Conservation (phyloP, 2,113 vertebrate genomes). For the Xenopus borealis region DNA sequence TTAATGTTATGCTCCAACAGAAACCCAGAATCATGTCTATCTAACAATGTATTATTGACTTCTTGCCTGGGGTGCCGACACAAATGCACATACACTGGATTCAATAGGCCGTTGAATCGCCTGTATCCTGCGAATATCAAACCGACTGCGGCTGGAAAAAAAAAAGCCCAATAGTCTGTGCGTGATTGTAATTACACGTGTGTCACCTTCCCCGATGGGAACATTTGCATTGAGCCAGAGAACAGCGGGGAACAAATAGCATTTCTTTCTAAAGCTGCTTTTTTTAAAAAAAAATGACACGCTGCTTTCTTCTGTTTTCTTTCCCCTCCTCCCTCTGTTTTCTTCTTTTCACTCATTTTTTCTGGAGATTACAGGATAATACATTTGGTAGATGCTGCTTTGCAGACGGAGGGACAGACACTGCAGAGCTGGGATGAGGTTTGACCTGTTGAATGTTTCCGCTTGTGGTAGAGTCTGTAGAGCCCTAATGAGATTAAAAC, state of each 20-base stretch:
- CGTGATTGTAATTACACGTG: conserved; percentile 32
- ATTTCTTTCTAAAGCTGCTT: conserved; percentile 6
- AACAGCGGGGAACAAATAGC: conserved; percentile 4
- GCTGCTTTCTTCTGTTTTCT: background rate
- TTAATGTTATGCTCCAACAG: conserved; percentile 6
- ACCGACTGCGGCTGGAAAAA: background rate
- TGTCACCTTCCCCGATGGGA: conserved; percentile 15
- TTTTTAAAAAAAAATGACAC: background rate
- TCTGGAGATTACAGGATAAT: too few relatives aligned
- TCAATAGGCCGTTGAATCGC: background rate
- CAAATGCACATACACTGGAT: conserved; percentile 1
- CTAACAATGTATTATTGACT: conserved; percentile 4
- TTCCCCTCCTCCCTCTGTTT: too few relatives aligned
- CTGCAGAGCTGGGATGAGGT: too few relatives aligned
- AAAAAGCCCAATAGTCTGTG: background rate
- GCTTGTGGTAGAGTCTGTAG: too few relatives aligned
- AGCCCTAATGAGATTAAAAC: too few relatives aligned
- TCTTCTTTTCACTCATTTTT: too few relatives aligned
- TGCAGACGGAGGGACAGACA: too few relatives aligned
- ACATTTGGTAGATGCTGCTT: too few relatives aligned
- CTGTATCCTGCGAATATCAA: conserved; percentile 3
- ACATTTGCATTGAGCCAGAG: conserved; percentile 23
- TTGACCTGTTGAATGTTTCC: too few relatives aligned
- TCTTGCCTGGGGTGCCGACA: conserved; percentile 2
- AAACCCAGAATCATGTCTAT: conserved; percentile 2